Evolutionary conservation across 1,140 invertebrate species (phyloP).

Genomic region (Pseudobourletiella spinata): DNA sequence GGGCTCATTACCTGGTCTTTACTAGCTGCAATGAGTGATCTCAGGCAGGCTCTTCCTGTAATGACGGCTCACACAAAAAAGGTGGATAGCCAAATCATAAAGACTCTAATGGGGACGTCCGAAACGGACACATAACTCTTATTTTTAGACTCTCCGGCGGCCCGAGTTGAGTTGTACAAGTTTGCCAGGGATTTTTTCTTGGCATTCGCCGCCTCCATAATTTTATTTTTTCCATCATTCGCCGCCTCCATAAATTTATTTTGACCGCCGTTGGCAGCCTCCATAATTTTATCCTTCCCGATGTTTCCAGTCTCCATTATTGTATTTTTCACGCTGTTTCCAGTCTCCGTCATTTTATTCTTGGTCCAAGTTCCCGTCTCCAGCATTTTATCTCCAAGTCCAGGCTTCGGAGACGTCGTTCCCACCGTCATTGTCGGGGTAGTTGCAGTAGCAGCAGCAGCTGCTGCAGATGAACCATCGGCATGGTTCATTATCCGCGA

Average conservation of each 20-base stretch:
- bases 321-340: too few species aligned
- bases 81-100: slow-evolving; percentile 5
- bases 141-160: background rate
- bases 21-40: too few species aligned
- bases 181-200: background rate
- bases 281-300: background rate
- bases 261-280: background rate
- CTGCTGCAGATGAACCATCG: too few species aligned
- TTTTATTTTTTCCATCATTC: too few species aligned
- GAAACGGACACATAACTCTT: background rate
- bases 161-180: background rate
- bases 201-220: background rate
- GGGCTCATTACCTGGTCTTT: too few species aligned
- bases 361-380: too few species aligned
- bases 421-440: too few species aligned
- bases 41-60: background rate
- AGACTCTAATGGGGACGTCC: background rate
- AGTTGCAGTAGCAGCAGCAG: too few species aligned
- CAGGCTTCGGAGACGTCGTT: too few species aligned
- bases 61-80: slow-evolving; percentile 2
- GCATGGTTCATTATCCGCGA: too few species aligned
- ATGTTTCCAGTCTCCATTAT: background rate
- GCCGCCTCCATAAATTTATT: background rate
- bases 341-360: too few species aligned
- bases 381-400: too few species aligned